These are phyloP conservation scores for Chelonia mydas DNA, from an alignment of 2,797 vertebrate species.

Conservation along the genomic window DNA sequence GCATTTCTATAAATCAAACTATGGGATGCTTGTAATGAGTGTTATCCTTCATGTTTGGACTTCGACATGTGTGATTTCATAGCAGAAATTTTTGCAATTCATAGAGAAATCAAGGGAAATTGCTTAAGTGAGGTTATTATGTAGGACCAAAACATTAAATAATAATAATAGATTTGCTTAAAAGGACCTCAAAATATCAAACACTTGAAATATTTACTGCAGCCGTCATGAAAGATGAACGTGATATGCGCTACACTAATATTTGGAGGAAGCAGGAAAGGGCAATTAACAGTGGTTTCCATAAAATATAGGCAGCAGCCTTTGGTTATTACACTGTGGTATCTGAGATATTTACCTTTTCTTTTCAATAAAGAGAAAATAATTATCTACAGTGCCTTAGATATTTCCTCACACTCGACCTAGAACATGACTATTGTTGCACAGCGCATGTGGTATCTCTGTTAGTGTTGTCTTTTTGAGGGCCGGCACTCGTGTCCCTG, in stretches of 20 bases:
- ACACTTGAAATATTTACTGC: background rate
- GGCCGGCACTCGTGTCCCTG: background rate
- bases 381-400: background rate
- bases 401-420: background rate
- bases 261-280: background rate
- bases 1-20: background rate
- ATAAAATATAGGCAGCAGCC: background rate
- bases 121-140: slow-evolving; percentile 7
- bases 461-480: background rate
- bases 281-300: background rate
- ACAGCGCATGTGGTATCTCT: accelerated
- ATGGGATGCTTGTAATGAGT: no score
- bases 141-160: background rate
- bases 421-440: background rate
- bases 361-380: no score
- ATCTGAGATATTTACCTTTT: background rate
- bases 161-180: background rate
- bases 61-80: slow-evolving; percentile 31
- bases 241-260: background rate
- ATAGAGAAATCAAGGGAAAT: slow-evolving; percentile 27
- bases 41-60: slow-evolving; percentile 7
- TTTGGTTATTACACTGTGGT: background rate
- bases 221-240: background rate
- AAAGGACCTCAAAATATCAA: slow-evolving; percentile 2
- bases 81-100: background rate